phyloP scores from a whole-genome alignment of 1,140 invertebrate genomes.

The Drosophila subobscura region DNA sequence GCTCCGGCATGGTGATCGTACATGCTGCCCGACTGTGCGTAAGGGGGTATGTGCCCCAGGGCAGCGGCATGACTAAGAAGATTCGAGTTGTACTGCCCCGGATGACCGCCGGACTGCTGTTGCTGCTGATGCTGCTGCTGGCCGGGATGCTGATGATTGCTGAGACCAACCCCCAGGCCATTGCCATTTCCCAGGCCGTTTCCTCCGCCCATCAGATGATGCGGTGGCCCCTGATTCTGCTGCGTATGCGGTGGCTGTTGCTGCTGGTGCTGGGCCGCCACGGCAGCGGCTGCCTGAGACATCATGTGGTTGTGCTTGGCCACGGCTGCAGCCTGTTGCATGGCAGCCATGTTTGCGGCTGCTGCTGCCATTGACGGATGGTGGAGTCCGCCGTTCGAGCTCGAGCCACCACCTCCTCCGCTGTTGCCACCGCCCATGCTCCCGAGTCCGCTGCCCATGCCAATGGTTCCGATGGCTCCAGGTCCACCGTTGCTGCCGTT shows the following conservation, averaged over 20 bases:
- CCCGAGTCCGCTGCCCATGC: conserved; percentile 71
- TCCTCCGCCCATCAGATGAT: conserved; percentile 70
- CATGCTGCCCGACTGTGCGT: conserved; percentile 68
- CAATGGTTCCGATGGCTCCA: conserved; percentile 73
- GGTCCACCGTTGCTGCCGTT: conserved; percentile 71
- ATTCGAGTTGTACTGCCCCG: conserved; percentile 77
- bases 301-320: conserved; percentile 82
- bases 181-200: conserved; percentile 70
- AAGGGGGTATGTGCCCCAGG: conserved; percentile 69
- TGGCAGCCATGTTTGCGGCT: conserved; percentile 73
- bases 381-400: conserved; percentile 77
- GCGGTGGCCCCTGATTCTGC: conserved; percentile 67
- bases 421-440: conserved; percentile 58
- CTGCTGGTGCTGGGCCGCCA: conserved; percentile 70
- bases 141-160: conserved; percentile 51
- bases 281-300: conserved; percentile 76
- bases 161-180: conserved; percentile 46
- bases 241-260: conserved; percentile 64
- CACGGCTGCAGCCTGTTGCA: conserved; percentile 79
- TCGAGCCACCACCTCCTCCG: conserved; percentile 51
- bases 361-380: conserved; percentile 77
- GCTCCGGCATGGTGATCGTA: conserved; percentile 77
- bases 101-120: conserved; percentile 47
- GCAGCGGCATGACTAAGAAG: conserved; percentile 77
- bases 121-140: conserved; percentile 69